phyloP scores from a whole-genome alignment of 2,888 invertebrate genomes.

The Apamea anceps region DNA sequence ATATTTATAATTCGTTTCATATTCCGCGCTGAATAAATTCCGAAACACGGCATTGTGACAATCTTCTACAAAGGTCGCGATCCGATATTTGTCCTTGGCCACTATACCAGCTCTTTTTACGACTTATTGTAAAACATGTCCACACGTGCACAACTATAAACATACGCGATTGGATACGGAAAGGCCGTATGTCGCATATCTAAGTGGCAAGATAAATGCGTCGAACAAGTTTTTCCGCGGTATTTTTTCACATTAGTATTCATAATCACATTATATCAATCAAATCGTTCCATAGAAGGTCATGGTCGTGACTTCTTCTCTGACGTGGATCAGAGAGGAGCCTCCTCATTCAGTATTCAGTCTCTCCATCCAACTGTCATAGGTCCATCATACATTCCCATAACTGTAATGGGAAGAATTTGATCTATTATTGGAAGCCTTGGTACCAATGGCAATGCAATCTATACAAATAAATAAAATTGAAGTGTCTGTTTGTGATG shows the following conservation, averaged over 20 bases:
- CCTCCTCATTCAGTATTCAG: constrained; percentile 15
- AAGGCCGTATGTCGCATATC: constrained; percentile 33
- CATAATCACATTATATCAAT: constrained; percentile 17
- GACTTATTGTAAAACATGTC: constrained; percentile 50
- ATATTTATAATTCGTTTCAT: constrained; percentile 11
- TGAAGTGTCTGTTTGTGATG: too few relatives aligned
- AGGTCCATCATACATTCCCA: not conserved
- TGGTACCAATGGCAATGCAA: not conserved
- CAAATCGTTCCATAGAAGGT: not conserved
- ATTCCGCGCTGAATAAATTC: constrained; percentile 12
- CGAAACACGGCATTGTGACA: constrained; percentile 2
- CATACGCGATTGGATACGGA: constrained; percentile 12
- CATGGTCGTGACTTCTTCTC: not conserved
- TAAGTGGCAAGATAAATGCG: constrained; percentile 15
- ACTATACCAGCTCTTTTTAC: constrained; percentile 39
- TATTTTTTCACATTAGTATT: constrained; percentile 40
- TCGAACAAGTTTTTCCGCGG: constrained; percentile 2
- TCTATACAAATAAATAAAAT: too few relatives aligned
- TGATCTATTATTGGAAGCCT: not conserved
- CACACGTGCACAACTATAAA: constrained; percentile 16
- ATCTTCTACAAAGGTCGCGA: constrained; percentile 12
- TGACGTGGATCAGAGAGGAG: not conserved
- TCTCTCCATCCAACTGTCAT: constrained; percentile 12
- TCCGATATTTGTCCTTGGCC: constrained; percentile 35
- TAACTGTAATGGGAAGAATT: not conserved